Percentiles rank a stretch among this genome's conserved stretches.
Evolutionary conservation across 2,797 vertebrate genomes (phyloP).

Genomic region (Diplodus sargus): DNA sequence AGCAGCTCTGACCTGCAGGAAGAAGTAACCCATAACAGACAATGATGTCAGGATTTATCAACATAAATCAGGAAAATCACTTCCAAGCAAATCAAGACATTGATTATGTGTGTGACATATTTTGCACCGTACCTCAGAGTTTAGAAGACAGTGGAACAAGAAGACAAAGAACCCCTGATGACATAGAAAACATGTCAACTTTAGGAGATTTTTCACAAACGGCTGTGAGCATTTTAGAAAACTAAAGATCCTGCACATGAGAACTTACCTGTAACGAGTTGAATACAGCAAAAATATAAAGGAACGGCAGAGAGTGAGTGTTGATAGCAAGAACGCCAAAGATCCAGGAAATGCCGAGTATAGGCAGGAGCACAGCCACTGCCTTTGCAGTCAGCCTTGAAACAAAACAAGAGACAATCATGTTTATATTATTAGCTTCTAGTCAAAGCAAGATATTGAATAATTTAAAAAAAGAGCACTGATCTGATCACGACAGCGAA

Average conservation of each 20-base stretch:
- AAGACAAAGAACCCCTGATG: constrained; percentile 97
- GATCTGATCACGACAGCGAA: constrained; percentile 12
- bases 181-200: constrained; percentile 27
- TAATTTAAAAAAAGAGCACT: constrained; percentile 6
- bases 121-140: constrained; percentile 91
- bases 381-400: constrained; percentile 94
- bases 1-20: constrained; percentile 93
- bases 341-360: constrained; percentile 96
- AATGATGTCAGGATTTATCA: background rate
- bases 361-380: constrained; percentile 95
- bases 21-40: constrained; percentile 8
- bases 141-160: constrained; percentile 97
- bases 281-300: constrained; percentile 95
- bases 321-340: constrained; percentile 96
- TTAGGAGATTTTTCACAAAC: constrained; percentile 17
- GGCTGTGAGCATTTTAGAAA: background rate
- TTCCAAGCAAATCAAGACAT: background rate
- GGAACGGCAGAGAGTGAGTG: constrained; percentile 89
- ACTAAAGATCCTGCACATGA: background rate
- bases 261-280: constrained; percentile 93
- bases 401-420: constrained; percentile 23
- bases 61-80: background rate
- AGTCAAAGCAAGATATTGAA: background rate
- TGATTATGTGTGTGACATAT: background rate
- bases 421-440: background rate